Evolutionary conservation across 2,888 invertebrate genomes (phyloP), one percentile per base, ranked within the genome.

Genomic region (Acheta domesticus): DNA sequence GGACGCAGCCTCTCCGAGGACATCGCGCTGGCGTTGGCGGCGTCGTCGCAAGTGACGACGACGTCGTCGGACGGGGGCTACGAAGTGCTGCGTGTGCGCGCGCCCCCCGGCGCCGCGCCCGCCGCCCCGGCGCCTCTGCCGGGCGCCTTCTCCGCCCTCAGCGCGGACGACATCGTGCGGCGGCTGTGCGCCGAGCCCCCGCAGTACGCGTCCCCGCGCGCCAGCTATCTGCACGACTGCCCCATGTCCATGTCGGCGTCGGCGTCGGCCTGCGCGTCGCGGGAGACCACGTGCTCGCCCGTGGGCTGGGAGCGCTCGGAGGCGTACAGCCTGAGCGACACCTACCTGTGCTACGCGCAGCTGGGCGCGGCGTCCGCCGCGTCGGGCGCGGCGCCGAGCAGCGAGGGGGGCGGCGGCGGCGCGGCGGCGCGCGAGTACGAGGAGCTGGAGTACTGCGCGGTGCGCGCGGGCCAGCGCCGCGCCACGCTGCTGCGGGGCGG

Each of bases 391-490:
- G 62, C 62, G 62, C 62, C 62, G 62, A 3, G 62, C n/a, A 62
- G 62, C 14, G 62, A 62, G 5, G 62, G 2, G 50, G n/a, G 23
- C 2, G 23, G 23, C 23, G 16, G n/a, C 16, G n/a, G 62, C 11
- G 14, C 36, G 36, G n/a, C 36, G 12, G 76, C 79, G 20, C 23
- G 78, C 23, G 81, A 81, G 73, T 80, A 81, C 48, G 82, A 82
- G 77, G 82, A 82, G n/a, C 74, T 82, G 36, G 82, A 81, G 62
- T 83, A 83, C 79, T 82, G 82, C 78, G 62, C 62, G 62, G 62
- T 62, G 62, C 80, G 80, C 16, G 82, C 82, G 1, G 78, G 80
- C 20, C 49, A 48, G n/a, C 75, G 76, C 16, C 79, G 79, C 2
- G 76, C 36, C 36, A 78, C 78, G 12, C 75, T 78, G 75, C 19